Percentiles rank a stretch among this genome's conserved stretches.
These are phyloP conservation scores for Drosophila triauraria DNA, from an alignment of 1,140 invertebrate species.

Conservation along the genomic window DNA sequence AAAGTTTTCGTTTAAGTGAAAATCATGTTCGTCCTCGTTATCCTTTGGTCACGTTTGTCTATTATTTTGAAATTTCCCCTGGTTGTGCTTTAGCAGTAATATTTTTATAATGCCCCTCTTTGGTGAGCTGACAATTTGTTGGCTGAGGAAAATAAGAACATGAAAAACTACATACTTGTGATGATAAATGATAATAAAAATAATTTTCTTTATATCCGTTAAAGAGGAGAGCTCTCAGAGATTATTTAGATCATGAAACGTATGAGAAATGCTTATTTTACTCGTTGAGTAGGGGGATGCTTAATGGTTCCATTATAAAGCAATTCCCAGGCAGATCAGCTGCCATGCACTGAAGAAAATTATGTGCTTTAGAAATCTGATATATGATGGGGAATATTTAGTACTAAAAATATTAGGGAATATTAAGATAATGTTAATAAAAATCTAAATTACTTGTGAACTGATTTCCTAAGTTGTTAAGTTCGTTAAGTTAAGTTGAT, in stretches of 20 bases:
- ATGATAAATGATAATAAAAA: conserved; percentile 60
- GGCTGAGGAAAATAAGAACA: conserved; percentile 6
- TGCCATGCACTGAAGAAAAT: conserved; percentile 3
- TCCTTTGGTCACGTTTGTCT: conserved; percentile 75
- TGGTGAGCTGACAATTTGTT: conserved; percentile 69
- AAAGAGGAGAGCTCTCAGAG: conserved; percentile 1
- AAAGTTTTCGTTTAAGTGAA: conserved; percentile 56
- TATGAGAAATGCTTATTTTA: conserved; percentile 8
- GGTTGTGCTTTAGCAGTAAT: conserved; percentile 49
- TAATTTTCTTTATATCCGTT: conserved; percentile 17
- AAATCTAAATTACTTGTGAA: too few species aligned
- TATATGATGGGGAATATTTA: background rate
- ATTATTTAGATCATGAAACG: conserved; percentile 13
- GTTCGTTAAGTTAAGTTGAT: background rate
- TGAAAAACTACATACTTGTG: conserved; percentile 12
- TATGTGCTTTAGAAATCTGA: fast-evolving
- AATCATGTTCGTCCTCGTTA: conserved; percentile 43
- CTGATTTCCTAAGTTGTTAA: background rate
- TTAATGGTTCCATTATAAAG: conserved; percentile 17
- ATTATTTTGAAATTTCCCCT: conserved; percentile 59
- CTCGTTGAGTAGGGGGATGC: conserved; percentile 7
- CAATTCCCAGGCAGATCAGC: conserved; percentile 15
- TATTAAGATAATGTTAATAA: background rate
- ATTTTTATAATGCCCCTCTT: conserved; percentile 68
- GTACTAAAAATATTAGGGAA: background rate